Conservation (phyloP, 2,797 vertebrate genomes). For the Squalus acanthias region DNA sequence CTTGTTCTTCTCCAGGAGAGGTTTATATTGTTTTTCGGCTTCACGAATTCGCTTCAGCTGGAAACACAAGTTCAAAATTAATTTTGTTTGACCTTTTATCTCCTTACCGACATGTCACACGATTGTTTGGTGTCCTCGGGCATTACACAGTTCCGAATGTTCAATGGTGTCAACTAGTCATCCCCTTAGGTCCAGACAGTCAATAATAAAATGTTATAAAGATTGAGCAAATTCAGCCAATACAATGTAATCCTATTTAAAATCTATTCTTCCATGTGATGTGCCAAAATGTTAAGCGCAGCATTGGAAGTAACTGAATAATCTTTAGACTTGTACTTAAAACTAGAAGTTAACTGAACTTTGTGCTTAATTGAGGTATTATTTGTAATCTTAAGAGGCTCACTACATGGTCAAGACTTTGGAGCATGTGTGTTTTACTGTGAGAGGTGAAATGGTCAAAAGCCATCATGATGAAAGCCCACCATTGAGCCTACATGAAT, state of each 20-base stretch:
- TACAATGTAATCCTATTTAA: not conserved
- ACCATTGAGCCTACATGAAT: not conserved
- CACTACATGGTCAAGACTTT: not conserved
- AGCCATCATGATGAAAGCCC: not conserved
- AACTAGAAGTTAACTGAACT: not conserved
- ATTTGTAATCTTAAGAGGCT: not conserved
- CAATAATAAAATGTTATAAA: not conserved
- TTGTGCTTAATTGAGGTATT: not conserved
- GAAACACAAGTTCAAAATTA: slow-evolving; percentile 44
- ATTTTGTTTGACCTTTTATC: slow-evolving; percentile 31
- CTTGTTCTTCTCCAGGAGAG: slow-evolving; percentile 94
- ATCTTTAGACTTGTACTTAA: not conserved
- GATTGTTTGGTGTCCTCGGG: not conserved
- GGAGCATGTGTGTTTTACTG: not conserved
- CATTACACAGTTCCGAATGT: not conserved
- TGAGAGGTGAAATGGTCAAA: not conserved
- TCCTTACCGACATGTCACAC: not conserved
- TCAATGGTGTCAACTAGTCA: not conserved
- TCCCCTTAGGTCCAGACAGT: not conserved
- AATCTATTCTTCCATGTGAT: not conserved
- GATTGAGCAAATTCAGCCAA: slow-evolving; percentile 34
- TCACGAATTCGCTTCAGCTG: slow-evolving; percentile 91
- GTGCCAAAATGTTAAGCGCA: not conserved
- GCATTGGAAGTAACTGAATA: not conserved
- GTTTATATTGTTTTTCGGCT: slow-evolving; percentile 93